Base-by-base conservation (phyloP, 2,888 invertebrate species). In the Nephrotoma guestfalica region DNA sequence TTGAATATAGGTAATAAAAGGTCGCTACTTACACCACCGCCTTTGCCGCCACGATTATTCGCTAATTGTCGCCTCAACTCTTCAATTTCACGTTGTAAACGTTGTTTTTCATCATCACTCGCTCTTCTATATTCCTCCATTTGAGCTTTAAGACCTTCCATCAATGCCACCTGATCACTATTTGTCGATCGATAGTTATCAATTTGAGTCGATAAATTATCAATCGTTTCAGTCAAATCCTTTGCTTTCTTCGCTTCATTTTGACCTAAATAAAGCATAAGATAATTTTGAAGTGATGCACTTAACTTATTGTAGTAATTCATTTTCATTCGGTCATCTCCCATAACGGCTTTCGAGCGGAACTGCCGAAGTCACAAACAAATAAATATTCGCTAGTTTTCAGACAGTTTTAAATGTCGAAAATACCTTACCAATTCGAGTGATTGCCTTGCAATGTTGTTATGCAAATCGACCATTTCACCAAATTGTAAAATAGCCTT, bases 211-310 rank as follows among this genome's bases (percentile, higher is more conserved):
- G 42, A 41, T 43, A 85, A 30, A 85, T 85, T 85, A 45, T 43
- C 85, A 85, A 85, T 85, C 45, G 85, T 85, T 85, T 43, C 18
- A 18, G n/a, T 85, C 18, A 85, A 85, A 85, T 85, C 18, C 18
- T 85, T 85, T 18, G 42, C 41, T 13, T 45, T 85, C 11, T 85
- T 85, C 7, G 85, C 85, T 18, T 85, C 85, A 85, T 85, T 85
- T 9, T 85, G 85, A 3, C 85, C 85, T 30, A 85, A 85, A 85
- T 85, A 85, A 11, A 85, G 18, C 85, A 85, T 85, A 6, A 85
- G 85, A 4, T 85, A 43, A 3, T 15, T 43, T 45, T 85, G 85
- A 7, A 85, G 43, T 18, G 41, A 18, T 18, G n/a, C 18, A 18
- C 11, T 85, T 18, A 85, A 85, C 18, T 85, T 43, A 43, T 85